Percentiles rank a stretch among this genome's conserved stretches.
phyloP scores from a whole-genome alignment of 92 coral and sea anemone genomes.

The Pocillopora meandrina region DNA sequence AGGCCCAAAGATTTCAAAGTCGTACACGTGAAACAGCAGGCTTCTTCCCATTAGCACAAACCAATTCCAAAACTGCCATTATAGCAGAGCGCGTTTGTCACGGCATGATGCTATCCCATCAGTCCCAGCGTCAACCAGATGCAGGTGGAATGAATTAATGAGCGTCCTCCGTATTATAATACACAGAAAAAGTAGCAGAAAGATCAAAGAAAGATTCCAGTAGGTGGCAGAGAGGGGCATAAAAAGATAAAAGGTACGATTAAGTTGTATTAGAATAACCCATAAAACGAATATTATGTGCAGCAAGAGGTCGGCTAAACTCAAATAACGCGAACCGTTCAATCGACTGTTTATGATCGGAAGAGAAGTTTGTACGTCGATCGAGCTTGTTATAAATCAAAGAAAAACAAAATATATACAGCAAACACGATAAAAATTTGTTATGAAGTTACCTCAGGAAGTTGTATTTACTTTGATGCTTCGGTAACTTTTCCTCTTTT shows the following conservation, averaged over 20 bases:
- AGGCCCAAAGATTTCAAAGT: no score
- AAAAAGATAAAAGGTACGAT: slow-evolving; percentile 32
- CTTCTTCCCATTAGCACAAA: not conserved
- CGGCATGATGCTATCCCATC: slow-evolving; percentile 6
- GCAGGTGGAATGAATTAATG: slow-evolving; percentile 38
- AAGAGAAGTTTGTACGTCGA: not conserved
- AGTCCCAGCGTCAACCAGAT: slow-evolving; percentile 17
- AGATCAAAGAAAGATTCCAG: slow-evolving; percentile 25
- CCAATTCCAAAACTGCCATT: slow-evolving; percentile 6
- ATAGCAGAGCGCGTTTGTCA: slow-evolving; percentile 14
- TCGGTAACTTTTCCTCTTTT: not conserved
- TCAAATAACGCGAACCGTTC: not conserved
- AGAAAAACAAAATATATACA: not conserved
- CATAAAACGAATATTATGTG: not conserved
- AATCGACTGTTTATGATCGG: slow-evolving; percentile 10
- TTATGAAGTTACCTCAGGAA: slow-evolving; percentile 24
- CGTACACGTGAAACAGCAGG: no score
- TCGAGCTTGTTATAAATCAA: slow-evolving; percentile 13
- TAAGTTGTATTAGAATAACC: not conserved
- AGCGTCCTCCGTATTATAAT: slow-evolving; percentile 14
- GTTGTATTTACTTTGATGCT: not conserved
- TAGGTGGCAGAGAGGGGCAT: slow-evolving; percentile 27
- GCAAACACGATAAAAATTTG: slow-evolving; percentile 8
- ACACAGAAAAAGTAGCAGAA: slow-evolving; percentile 9
- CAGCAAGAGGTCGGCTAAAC: slow-evolving; percentile 3